These are phyloP conservation scores for Synanthedon vespiformis DNA, from an alignment of 2,888 invertebrate genomes.

Conservation along the genomic window DNA sequence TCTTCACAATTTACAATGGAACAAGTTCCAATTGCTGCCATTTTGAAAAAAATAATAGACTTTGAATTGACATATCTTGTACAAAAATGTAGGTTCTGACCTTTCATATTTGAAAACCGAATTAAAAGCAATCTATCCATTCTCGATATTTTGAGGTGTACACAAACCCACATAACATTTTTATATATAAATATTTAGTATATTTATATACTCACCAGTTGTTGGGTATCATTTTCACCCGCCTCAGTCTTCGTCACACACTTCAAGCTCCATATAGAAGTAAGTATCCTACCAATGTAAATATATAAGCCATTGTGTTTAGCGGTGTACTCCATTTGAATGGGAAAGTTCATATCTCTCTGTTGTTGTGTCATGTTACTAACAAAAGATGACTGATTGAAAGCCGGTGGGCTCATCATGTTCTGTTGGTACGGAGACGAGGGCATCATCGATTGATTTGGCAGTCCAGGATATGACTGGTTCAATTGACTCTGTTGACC, in stretches of 20 bases:
- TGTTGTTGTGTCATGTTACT: conserved; percentile 49
- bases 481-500: conserved; percentile 42
- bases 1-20: too few relatives aligned
- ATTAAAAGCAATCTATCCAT: too few relatives aligned
- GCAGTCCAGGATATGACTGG: conserved; percentile 41
- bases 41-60: too few relatives aligned
- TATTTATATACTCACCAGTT: conserved; percentile 71
- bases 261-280: conserved; percentile 88
- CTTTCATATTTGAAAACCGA: too few relatives aligned
- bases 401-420: conserved; percentile 37
- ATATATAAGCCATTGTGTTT: conserved; percentile 95
- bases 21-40: too few relatives aligned
- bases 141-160: too few relatives aligned
- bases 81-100: too few relatives aligned
- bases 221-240: conserved; percentile 64
- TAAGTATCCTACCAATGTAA: conserved; percentile 87
- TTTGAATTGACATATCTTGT: too few relatives aligned
- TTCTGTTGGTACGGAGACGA: conserved; percentile 47
- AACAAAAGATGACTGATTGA: conserved; percentile 48
- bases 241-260: conserved; percentile 74
- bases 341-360: conserved; percentile 42
- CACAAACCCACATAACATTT: too few relatives aligned
- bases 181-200: background rate
- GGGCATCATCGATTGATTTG: conserved; percentile 36
- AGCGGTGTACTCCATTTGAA: conserved; percentile 69